A percentile compares a stretch with the other conserved stretches of the same genome.
Conservation (phyloP, 2,888 invertebrate genomes). For the Standfussiana lucernea region DNA sequence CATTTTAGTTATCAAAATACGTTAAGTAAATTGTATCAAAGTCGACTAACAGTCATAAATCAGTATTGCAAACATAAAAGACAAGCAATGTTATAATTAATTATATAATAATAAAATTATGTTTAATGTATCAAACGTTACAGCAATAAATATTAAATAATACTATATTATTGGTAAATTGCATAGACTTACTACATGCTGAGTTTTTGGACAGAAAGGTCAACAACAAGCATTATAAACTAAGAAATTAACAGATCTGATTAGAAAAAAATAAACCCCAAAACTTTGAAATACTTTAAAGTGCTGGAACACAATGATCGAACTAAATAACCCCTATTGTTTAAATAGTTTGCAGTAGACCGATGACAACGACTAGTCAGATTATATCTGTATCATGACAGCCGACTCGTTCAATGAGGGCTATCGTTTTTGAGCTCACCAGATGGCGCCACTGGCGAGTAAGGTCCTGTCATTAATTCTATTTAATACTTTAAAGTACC, state of each 20-base stretch:
- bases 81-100: constrained; percentile 36
- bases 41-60: constrained; percentile 34
- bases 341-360: not conserved
- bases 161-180: not conserved
- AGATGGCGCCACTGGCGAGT: too few species aligned
- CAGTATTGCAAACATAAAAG: constrained; percentile 13
- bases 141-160: constrained; percentile 36
- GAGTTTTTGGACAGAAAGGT: not conserved
- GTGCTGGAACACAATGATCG: not conserved
- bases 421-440: too few species aligned
- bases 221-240: too few species aligned
- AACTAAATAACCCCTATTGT: not conserved
- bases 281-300: not conserved
- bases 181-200: not conserved
- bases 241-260: constrained; percentile 1
- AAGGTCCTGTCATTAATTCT: too few species aligned
- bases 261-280: not conserved
- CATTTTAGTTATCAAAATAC: not conserved
- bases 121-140: constrained; percentile 27
- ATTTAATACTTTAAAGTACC: too few species aligned
- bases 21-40: not conserved
- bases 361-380: too few species aligned
- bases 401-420: too few species aligned
- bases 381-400: not conserved
- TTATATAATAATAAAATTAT: constrained; percentile 17